Evolutionary conservation across 2,797 vertebrate species (phyloP), one percentile per base, ranked within the genome.

Genomic region (Siniperca obscura): DNA sequence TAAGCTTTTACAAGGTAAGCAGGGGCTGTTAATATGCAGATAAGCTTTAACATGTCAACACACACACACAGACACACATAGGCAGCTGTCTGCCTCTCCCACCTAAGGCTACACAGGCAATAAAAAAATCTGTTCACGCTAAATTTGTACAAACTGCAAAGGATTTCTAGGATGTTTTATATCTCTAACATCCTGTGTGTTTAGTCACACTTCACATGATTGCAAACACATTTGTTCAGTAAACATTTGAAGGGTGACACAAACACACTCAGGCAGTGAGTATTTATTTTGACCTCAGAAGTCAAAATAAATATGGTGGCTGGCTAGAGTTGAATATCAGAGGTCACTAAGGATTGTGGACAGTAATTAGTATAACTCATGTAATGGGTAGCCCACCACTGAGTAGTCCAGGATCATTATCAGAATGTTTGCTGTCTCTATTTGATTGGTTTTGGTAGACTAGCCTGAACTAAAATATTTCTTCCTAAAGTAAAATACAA

Each of bases 1-100:
- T 50, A 48, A 75, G 22, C 1, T 42, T 62, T 71, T 56, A 61
- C 44, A 74, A 38, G 10, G 46, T 38, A 60, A 66, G 8, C 62
- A 57, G 25, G 13, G 11, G 2, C 16, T 42, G 17, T 25, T 17
- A 52, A 34, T 44, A 53, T 64, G 50, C 27, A 64, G 19, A 64
- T 68, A 76, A 80, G 73, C 25, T 25, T 40, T 2, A 50, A 59
- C 55, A 70, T 1, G 6, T 53, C 10, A 60, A 30, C 42, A 17
- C 16, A 27, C 22, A 53, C 30, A 11, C 68, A 61, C 8, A 14
- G 2, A 61, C 59, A 64, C 40, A 34, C 22, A 30, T 22, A 62
- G 16, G 7, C 8, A 16, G n/a, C 9, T 17, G 22, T 70, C 50
- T 65, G 22, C 13, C 3, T 50, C n/a, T 16, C 30, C 6, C 17